phyloP scores from a whole-genome alignment of 2,888 invertebrate genomes.

The Philhelius pedissequus region DNA sequence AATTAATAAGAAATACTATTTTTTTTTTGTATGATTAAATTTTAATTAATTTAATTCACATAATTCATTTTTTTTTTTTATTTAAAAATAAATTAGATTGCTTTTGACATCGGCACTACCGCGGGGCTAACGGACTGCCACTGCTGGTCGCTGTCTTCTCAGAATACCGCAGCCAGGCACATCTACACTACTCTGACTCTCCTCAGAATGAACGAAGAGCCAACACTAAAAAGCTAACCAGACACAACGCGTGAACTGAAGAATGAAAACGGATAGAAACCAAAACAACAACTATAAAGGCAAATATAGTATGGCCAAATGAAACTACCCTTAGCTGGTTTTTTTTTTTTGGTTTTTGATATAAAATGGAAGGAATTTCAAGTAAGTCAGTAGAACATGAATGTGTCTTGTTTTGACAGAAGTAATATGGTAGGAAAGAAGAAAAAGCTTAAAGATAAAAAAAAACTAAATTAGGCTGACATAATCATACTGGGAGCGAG shows the following conservation, averaged over 20 bases:
- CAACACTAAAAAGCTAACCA: constrained; percentile 31
- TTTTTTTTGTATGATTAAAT: constrained; percentile 17
- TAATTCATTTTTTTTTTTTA: constrained; percentile 27
- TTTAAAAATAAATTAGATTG: constrained; percentile 60
- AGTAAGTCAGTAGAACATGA: constrained; percentile 46
- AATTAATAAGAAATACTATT: too few species aligned
- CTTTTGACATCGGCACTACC: constrained; percentile 48
- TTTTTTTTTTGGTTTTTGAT: not conserved
- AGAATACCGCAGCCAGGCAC: not conserved
- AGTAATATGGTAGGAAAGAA: constrained; percentile 13
- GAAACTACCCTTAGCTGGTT: constrained; percentile 50
- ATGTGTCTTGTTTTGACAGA: constrained; percentile 25
- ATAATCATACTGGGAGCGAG: constrained; percentile 2
- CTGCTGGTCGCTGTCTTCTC: constrained; percentile 1
- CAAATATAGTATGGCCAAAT: constrained; percentile 40
- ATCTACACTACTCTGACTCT: constrained; percentile 2
- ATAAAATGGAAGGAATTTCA: constrained; percentile 48
- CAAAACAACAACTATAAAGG: constrained; percentile 16
- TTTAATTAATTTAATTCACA: constrained; percentile 31
- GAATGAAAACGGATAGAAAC: constrained; percentile 24
- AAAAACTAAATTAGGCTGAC: constrained; percentile 32
- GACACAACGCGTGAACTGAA: constrained; percentile 47
- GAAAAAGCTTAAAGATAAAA: constrained; percentile 31
- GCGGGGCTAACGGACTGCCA: not conserved
- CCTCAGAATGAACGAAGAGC: constrained; percentile 17